Conservation (phyloP, 2,113 vertebrate genomes). For the Chamaetylas fuelleborni region DNA sequence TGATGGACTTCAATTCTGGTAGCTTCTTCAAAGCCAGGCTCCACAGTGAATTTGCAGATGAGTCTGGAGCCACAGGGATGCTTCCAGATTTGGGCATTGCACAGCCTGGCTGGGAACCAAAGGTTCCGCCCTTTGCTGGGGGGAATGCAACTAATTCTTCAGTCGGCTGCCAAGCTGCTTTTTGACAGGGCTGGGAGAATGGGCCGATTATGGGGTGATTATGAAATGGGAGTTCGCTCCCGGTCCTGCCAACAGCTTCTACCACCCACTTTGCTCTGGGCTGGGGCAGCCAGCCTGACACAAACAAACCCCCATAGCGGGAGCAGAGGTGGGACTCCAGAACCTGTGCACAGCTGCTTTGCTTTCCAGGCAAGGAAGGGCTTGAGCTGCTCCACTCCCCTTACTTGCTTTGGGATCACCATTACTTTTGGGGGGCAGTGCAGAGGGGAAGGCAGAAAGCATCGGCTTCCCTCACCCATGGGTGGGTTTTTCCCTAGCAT, state of each 20-base stretch:
- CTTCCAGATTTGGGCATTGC: neutral
- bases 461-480: no score
- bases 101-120: neutral
- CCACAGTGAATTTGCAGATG: neutral
- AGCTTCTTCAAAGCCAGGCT: neutral
- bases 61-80: neutral
- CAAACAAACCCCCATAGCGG: neutral
- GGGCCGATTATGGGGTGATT: neutral
- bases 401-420: neutral
- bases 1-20: neutral
- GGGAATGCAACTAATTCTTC: neutral
- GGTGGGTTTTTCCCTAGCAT: no score
- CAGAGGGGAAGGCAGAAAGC: no score
- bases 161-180: neutral
- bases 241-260: neutral
- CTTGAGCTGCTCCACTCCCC: neutral
- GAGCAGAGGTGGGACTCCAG: neutral
- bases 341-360: neutral
- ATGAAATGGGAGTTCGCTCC: neutral
- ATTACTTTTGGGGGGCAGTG: no score
- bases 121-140: neutral
- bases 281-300: neutral
- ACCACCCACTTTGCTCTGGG: neutral
- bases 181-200: neutral
- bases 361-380: no score